Evolutionary conservation across 2,797 vertebrate genomes (phyloP).

Genomic region (Paguma larvata): DNA sequence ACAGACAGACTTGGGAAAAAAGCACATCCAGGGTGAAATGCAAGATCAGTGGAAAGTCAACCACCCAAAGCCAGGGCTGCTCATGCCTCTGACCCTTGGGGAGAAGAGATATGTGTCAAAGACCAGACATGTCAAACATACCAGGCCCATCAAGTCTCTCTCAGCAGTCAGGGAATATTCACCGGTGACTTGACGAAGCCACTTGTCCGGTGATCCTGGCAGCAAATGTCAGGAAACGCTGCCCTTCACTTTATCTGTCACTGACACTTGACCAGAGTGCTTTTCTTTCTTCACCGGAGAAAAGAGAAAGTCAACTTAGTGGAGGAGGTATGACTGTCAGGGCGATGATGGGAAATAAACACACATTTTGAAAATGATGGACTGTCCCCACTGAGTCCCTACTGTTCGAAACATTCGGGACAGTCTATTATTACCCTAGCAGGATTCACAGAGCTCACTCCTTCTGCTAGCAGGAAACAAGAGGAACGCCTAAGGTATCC

Average conservation of each 20-base stretch:
- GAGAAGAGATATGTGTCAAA: conserved; percentile 39
- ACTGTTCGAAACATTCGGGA: neutral
- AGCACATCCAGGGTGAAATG: neutral
- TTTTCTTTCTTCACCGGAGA: conserved; percentile 58
- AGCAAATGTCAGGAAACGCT: conserved; percentile 62
- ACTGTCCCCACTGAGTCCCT: neutral
- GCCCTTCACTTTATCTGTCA: conserved; percentile 66
- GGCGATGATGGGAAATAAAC: neutral
- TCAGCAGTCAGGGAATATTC: neutral
- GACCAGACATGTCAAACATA: conserved; percentile 48
- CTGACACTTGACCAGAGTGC: conserved; percentile 58
- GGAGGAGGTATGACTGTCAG: neutral
- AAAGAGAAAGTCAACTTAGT: conserved; percentile 24
- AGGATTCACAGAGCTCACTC: conserved; percentile 5
- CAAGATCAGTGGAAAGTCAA: conserved; percentile 3
- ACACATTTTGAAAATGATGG: conserved; percentile 46
- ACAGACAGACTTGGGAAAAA: neutral
- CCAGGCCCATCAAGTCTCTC: conserved; percentile 10
- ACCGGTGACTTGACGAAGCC: neutral
- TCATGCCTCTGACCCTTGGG: neutral
- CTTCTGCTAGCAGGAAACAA: neutral
- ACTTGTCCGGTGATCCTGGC: conserved; percentile 16
- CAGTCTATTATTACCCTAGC: neutral
- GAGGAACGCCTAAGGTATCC: neutral
- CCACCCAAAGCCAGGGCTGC: neutral